phyloP scores from a whole-genome alignment of 2,888 invertebrate genomes.

The Lepidocyrtinus sp. region DNA sequence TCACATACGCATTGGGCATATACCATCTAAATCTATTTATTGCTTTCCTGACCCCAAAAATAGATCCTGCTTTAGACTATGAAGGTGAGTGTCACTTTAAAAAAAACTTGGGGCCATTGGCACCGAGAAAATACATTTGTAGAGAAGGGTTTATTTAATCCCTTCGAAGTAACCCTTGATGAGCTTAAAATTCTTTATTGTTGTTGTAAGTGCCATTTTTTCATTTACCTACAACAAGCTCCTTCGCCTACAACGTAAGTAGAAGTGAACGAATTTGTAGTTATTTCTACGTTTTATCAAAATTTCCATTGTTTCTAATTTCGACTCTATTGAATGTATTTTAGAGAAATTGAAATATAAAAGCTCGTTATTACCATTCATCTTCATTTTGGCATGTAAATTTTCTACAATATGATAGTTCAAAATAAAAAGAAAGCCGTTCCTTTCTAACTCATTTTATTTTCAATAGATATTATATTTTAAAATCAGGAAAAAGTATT shows the following conservation, averaged over 20 bases:
- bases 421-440: neutral
- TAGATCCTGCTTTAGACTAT: slow-evolving; percentile 97
- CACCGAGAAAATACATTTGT: neutral
- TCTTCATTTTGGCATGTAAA: neutral
- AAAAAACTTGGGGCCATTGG: no score
- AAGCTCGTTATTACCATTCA: slow-evolving; percentile 7
- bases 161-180: no score
- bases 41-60: slow-evolving; percentile 99
- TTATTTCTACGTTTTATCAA: neutral
- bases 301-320: neutral
- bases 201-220: no score
- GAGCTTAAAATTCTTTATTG: no score
- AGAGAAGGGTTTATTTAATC: no score
- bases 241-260: slow-evolving; percentile 56
- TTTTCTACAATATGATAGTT: neutral
- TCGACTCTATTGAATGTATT: neutral
- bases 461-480: neutral
- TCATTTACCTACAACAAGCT: slow-evolving; percentile 90
- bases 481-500: neutral
- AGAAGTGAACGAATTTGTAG: slow-evolving; percentile 3
- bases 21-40: slow-evolving; percentile 99
- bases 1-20: slow-evolving; percentile 98
- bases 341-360: slow-evolving; percentile 1
- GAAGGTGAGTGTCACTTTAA: slow-evolving; percentile 83
- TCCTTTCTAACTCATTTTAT: neutral